Evolutionary conservation across 1,140 invertebrate species (phyloP), one percentile per base, ranked within the genome.

Genomic region (Pseudomyrmex flavicornis): DNA sequence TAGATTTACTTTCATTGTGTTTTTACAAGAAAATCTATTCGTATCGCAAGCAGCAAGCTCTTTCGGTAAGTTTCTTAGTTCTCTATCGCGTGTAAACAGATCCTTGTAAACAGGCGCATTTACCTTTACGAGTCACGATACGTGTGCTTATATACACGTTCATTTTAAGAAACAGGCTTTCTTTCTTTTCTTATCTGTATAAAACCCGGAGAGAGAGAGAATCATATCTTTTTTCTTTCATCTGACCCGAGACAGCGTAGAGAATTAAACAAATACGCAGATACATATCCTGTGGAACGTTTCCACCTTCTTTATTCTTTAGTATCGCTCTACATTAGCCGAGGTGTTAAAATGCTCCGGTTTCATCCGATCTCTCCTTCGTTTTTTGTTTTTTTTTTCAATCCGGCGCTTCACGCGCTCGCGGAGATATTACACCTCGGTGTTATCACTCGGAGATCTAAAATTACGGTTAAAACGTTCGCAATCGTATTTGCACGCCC

Each of bases 251-350:
- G 62, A 56, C 62, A 70, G 82, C 77, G 44, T 44, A 50, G 65
- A 80, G 73, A 90, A 90, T 90, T 90, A 86, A 91, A 85, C 84
- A 88, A 91, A 89, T 89, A 90, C 82, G 75, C 35, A 5, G 35
- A 35, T 26, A 82, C 61, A 58, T 65, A 85, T 84, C 61, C 22
- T 15, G 20, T 66, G 15, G 15, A 35, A 13, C 35, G 5, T 17
- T 70, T 62, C 50, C 46, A 20, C 10, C 17, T 15, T 63, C 54
- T 83, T 82, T 74, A 65, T 50, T 80, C 59, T 58, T 82, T 22
- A 65, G 61, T 58, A 69, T 86, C 54, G 59, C 46, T 54, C 52
- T 44, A 58, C 52, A 26, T 58, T 52, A 10, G 58, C 9, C 13
- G 12, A 46, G 17, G 7, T 48, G 68, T 20, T 72, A 66, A 50